Conservation (phyloP, 1,140 invertebrate species). For the Nymphalis io region DNA sequence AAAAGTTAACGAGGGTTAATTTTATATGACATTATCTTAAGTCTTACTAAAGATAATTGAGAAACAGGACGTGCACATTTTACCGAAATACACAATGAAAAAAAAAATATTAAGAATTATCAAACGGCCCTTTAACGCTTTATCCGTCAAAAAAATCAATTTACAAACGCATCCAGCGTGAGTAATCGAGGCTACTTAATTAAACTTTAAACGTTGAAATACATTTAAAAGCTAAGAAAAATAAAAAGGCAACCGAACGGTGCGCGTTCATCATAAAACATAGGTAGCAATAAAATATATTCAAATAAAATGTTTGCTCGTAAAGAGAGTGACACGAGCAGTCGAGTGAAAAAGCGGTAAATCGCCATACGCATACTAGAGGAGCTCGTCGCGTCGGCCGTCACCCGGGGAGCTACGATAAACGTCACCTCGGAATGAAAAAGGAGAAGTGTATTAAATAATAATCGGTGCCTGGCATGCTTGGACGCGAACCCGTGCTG, state of each 20-base stretch:
- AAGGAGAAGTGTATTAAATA: constrained; percentile 67
- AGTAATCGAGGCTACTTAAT: constrained; percentile 31
- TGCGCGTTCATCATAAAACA: constrained; percentile 67
- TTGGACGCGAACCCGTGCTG: constrained; percentile 9
- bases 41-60: constrained; percentile 37
- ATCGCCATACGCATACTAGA: constrained; percentile 63
- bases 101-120: constrained; percentile 24
- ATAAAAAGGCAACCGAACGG: background rate
- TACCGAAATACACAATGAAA: constrained; percentile 38
- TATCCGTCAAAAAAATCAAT: constrained; percentile 36
- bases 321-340: constrained; percentile 73
- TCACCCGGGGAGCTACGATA: constrained; percentile 70
- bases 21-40: constrained; percentile 40
- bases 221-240: constrained; percentile 15
- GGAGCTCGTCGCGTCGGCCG: constrained; percentile 46
- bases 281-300: constrained; percentile 69
- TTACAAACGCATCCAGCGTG: constrained; percentile 22
- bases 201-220: constrained; percentile 29
- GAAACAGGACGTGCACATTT: constrained; percentile 36
- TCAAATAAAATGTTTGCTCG: constrained; percentile 70
- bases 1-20: constrained; percentile 26
- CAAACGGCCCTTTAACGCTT: constrained; percentile 29
- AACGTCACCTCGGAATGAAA: constrained; percentile 76
- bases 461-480: constrained; percentile 40
- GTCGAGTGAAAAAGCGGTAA: constrained; percentile 68